Evolutionary conservation across 2,113 vertebrate species (phyloP), one percentile per base, ranked within the genome.

Genomic region (Aspiorhynchus laticeps): DNA sequence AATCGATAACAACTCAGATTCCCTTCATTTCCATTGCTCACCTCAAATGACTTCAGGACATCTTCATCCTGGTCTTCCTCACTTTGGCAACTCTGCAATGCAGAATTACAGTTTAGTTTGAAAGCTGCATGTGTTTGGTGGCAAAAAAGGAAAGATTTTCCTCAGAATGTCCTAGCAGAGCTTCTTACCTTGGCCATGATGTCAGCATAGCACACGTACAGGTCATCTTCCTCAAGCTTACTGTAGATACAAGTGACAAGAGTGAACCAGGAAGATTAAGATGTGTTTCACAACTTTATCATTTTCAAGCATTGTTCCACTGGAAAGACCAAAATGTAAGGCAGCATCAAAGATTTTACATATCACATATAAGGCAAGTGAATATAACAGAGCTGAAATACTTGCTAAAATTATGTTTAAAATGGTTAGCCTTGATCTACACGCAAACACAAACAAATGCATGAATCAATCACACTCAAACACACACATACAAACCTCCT

Each of bases 21-120:
- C 3, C n/a, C 10, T 46, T 21, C 7, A 5, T 41, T 61, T 19
- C 10, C 53, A n/a, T 80, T 10, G 33, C 96, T 96, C 95, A 99
- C 97, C 93, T 99, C 97, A 96, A 99, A 99, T 91, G 96, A 98
- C 94, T 98, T 96, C 86, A 97, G 93, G 92, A 97, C 96, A 91
- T 96, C 95, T 56, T 95, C 93, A 53, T 95, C 94, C 26, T 97
- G 95, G 2, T 97, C 95, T 0, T 96, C 96, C 84, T 97, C 96
- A 88, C 95, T 96, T 86, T 97, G 96, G 93, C 97, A 99, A 89
- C 97, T 98, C 98, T 99, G 91, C 51, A 10, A 89, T 83, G 83
- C 77, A 4, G 0, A 12, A 92, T 87, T 48, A 80, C 8, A 56
- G 80, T 75, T 15, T 4, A 76, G 11, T 31, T 17, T 53, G 11